Base-by-base conservation (phyloP, 2,888 invertebrate species). In the Rhaphigaster nebulosa region DNA sequence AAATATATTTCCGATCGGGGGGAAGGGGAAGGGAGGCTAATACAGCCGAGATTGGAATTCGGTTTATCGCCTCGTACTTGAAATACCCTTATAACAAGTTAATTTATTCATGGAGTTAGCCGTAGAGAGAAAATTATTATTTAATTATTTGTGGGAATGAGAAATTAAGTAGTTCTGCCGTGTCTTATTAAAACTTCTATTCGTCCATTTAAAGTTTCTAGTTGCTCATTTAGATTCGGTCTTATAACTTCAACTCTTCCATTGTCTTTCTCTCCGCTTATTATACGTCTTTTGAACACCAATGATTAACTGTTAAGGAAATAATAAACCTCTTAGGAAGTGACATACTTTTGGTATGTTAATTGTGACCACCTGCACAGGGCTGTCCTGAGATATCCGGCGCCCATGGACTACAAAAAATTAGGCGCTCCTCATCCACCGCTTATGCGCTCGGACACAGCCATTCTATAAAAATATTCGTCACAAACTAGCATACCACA, bases 1-100 rank as follows among this genome's bases (percentile, higher is more conserved):
- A 45, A 84, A 84, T 84, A 84, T 84, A 84, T 84, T 84, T 76
- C 70, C 70, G 34, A 76, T 76, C 20, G 70, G 70, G n/a, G n/a
- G n/a, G n/a, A n/a, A n/a, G n/a, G n/a, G n/a, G n/a, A n/a, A n/a
- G n/a, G n/a, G 70, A 20, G 23, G 6, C 38, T 38, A 76, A 76
- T 76, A 70, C 34, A 18, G 8, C 1, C 34, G 34, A 38, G 70
- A 38, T 76, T 76, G 70, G 70, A 23, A 38, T 23, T 23, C 20
- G 38, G 70, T 20, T 76, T 76, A 76, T 76, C 20, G 1, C 38
- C 6, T n/a, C n/a, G n/a, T n/a, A 38, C 1, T 76, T 23, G 38
- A 23, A 23, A 6, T 38, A 15, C 38, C 38, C 38, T 76, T 38
- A 38, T 10, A 38, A 38, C 20, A 23, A 76, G 38, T 34, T 8